phyloP scores from a whole-genome alignment of 2,888 invertebrate species.

The Agrochola circellaris region DNA sequence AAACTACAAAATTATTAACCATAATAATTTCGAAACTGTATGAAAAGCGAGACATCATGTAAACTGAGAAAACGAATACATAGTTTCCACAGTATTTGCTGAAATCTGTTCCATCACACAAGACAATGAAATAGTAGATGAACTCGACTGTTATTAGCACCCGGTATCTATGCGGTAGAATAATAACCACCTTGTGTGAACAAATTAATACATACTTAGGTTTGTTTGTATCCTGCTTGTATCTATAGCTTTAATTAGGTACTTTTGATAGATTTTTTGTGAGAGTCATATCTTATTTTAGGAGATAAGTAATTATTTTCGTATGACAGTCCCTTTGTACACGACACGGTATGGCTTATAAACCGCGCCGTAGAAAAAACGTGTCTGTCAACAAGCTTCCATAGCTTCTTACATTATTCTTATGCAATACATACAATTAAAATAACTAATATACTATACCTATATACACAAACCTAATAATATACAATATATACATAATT shows the following conservation, averaged over 20 bases:
- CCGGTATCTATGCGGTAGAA: not conserved
- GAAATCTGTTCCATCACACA: slow-evolving; percentile 14
- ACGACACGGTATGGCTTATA: no score
- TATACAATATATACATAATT: no score
- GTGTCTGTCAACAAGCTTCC: no score
- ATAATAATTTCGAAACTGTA: not conserved
- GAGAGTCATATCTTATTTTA: not conserved
- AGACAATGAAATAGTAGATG: slow-evolving; percentile 7
- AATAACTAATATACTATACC: no score
- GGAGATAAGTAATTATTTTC: not conserved
- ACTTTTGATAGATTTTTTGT: not conserved
- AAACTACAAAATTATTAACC: not conserved
- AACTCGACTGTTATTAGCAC: slow-evolving; percentile 9
- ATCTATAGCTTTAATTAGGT: not conserved
- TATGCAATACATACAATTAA: no score
- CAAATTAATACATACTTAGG: not conserved
- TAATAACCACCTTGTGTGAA: slow-evolving; percentile 5
- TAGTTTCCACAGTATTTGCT: slow-evolving; percentile 23
- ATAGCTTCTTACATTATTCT: no score
- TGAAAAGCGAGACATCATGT: not conserved
- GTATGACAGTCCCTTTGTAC: not conserved
- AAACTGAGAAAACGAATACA: not conserved
- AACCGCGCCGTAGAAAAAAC: no score
- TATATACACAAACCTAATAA: no score
- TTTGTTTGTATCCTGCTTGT: not conserved